Conservation (phyloP, 2,113 vertebrate genomes). For the Leucosticte australis region DNA sequence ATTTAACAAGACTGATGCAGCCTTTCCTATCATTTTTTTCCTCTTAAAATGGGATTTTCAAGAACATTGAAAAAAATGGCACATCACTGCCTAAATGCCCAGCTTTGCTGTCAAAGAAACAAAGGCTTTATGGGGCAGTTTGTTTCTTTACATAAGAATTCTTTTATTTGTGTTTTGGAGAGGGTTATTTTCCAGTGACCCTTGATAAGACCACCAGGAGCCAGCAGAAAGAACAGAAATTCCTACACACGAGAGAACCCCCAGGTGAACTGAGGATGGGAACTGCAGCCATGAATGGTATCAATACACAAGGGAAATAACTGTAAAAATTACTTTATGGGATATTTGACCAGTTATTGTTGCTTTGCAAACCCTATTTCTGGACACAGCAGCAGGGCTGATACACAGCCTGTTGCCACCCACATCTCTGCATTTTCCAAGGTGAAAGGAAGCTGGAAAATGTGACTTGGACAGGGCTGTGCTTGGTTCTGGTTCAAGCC, state of each 20-base stretch:
- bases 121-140: not conserved
- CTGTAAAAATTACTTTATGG: not conserved
- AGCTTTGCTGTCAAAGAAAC: not conserved
- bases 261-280: not conserved
- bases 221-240: not conserved
- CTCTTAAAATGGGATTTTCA: constrained; percentile 1
- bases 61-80: not conserved
- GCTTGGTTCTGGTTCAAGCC: not conserved
- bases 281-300: not conserved
- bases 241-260: not conserved
- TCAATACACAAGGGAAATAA: not conserved
- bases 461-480: not conserved
- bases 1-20: constrained; percentile 48
- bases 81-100: not conserved
- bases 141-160: not conserved
- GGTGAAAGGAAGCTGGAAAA: not conserved
- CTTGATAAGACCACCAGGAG: not conserved
- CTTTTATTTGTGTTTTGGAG: not conserved
- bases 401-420: not conserved
- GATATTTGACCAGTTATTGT: not conserved
- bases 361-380: not conserved
- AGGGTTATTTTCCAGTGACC: not conserved
- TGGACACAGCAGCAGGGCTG: not conserved
- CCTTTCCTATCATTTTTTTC: not conserved
- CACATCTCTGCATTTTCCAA: not conserved